phyloP scores from a whole-genome alignment of 2,888 invertebrate species.

The Frankliniella fusca region DNA sequence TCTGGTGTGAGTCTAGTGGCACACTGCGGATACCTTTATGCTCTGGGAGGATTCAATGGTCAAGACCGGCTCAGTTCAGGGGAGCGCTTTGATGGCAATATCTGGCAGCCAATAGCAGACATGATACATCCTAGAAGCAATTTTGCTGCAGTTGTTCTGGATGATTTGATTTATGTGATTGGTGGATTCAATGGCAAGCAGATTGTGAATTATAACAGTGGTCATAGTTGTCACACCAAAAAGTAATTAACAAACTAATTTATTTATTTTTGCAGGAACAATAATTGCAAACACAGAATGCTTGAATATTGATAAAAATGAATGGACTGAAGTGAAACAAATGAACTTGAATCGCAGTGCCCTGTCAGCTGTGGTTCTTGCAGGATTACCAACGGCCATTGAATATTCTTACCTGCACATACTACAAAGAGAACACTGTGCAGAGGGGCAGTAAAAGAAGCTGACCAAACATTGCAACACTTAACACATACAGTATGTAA shows the following conservation, averaged over 20 bases:
- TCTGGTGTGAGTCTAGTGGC: conserved; percentile 72
- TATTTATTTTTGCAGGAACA: conserved; percentile 55
- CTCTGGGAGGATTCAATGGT: conserved; percentile 78
- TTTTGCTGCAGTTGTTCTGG: conserved; percentile 71
- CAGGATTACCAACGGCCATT: conserved; percentile 63
- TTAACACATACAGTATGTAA: background rate
- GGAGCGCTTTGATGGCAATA: conserved; percentile 42
- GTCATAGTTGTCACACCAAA: too few species aligned
- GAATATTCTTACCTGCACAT: conserved; percentile 56
- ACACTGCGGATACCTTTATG: conserved; percentile 64
- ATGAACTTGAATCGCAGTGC: conserved; percentile 82
- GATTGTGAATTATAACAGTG: conserved; percentile 2
- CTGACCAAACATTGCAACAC: background rate
- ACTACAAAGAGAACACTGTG: background rate
- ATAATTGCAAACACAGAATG: conserved; percentile 74
- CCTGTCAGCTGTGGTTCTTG: conserved; percentile 70
- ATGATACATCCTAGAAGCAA: conserved; percentile 78
- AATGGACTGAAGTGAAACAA: conserved; percentile 66
- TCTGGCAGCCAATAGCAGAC: conserved; percentile 65
- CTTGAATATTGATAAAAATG: conserved; percentile 62
- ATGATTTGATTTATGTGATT: conserved; percentile 73
- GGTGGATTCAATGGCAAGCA: conserved; percentile 54
- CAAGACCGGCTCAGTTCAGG: conserved; percentile 64
- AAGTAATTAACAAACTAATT: conserved; percentile 53
- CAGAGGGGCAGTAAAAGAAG: background rate